Conservation (phyloP, 2,888 invertebrate species). For the Charanyca ferruginea region DNA sequence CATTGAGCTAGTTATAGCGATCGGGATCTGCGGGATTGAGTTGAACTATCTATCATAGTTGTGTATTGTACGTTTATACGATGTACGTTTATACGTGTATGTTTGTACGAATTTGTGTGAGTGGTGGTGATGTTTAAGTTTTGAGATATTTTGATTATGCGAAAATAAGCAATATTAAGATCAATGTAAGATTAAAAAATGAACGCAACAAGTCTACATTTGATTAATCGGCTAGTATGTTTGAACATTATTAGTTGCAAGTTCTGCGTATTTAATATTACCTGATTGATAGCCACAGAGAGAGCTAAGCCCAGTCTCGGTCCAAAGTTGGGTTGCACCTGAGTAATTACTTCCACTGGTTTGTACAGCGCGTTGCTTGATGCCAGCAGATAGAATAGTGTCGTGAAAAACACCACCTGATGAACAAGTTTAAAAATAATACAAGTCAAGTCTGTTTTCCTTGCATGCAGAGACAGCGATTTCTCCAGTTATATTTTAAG, state of each 20-base stretch:
- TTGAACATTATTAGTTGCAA: not conserved
- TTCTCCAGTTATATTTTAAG: too few relatives aligned
- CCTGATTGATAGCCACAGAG: conserved; percentile 96
- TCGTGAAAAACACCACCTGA: conserved; percentile 98
- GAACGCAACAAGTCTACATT: too few relatives aligned
- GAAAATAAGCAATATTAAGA: not conserved
- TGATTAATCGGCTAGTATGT: not conserved
- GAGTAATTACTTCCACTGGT: conserved; percentile 97
- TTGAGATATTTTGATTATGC: not conserved
- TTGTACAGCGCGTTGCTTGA: conserved; percentile 95
- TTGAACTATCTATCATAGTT: too few relatives aligned
- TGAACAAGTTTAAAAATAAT: not conserved
- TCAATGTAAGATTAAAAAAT: not conserved
- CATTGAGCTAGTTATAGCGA: not conserved
- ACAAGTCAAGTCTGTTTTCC: not conserved
- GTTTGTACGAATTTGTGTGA: too few relatives aligned
- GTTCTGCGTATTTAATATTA: conserved; percentile 55
- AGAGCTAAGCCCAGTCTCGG: conserved; percentile 95
- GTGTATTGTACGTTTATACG: too few relatives aligned
- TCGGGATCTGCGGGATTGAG: too few relatives aligned
- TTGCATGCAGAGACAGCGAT: not conserved
- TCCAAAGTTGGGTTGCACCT: conserved; percentile 95
- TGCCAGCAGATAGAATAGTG: conserved; percentile 98
- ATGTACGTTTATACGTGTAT: too few relatives aligned
- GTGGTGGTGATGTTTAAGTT: too few relatives aligned